These are phyloP conservation scores for Archocentrus centrarchus DNA, from an alignment of 2,113 vertebrate species.

Conservation along the genomic window DNA sequence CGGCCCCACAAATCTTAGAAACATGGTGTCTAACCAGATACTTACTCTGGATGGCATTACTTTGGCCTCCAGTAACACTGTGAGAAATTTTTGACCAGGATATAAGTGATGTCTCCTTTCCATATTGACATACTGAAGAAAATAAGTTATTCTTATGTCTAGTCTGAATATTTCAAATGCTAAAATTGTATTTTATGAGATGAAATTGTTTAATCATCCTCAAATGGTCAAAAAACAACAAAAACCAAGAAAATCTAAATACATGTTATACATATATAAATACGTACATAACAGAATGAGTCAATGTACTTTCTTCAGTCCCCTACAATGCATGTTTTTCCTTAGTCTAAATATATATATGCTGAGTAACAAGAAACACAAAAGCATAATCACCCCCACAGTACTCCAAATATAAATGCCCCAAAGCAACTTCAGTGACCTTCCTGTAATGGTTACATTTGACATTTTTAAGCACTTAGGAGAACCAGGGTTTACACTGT, in stretches of 20 bases:
- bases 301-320: not conserved
- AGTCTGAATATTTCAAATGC: not conserved
- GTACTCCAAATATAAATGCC: not conserved
- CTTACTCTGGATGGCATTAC: too few relatives aligned
- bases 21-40: too few relatives aligned
- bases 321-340: not conserved
- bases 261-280: not conserved
- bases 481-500: not conserved
- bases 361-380: not conserved
- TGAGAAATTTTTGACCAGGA: too few relatives aligned
- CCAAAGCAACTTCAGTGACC: not conserved
- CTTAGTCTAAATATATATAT: not conserved
- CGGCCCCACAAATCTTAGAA: too few relatives aligned
- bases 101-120: too few relatives aligned
- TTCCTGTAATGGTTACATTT: not conserved
- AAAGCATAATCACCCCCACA: not conserved
- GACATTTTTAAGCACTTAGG: not conserved
- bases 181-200: not conserved
- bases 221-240: rapidly evolving
- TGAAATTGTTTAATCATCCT: not conserved
- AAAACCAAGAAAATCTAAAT: not conserved
- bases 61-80: too few relatives aligned
- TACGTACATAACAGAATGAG: not conserved
- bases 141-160: not conserved
- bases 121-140: too few relatives aligned